Conservation (phyloP, 2,797 vertebrate genomes). For the Sciurus carolinensis region DNA sequence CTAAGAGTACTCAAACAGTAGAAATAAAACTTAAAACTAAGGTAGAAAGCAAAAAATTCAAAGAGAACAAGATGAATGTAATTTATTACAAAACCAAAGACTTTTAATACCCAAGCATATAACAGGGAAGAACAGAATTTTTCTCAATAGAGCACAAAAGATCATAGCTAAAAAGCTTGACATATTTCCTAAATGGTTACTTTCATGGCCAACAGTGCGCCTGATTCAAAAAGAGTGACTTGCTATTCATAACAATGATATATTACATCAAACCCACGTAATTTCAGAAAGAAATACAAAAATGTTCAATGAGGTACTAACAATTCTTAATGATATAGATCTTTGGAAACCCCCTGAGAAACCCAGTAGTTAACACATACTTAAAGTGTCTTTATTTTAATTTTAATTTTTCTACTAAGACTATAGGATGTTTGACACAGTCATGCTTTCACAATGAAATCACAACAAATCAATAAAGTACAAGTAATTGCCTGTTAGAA, state of each 20-base stretch:
- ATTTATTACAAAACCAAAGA: not conserved
- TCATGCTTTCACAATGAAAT: constrained; percentile 57
- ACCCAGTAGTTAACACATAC: not conserved
- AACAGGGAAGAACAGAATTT: constrained; percentile 52
- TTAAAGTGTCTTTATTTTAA: constrained; percentile 33
- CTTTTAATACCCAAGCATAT: constrained; percentile 22
- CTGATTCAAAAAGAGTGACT: constrained; percentile 32
- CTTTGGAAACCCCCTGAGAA: constrained; percentile 41
- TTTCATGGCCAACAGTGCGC: constrained; percentile 10
- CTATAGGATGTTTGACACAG: constrained; percentile 46
- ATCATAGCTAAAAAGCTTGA: constrained; percentile 47
- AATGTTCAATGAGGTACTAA: not conserved
- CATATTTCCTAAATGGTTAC: constrained; percentile 33
- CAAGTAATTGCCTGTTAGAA: constrained; percentile 13
- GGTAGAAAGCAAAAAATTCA: too few species aligned
- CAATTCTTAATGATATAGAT: constrained; percentile 41
- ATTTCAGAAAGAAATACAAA: constrained; percentile 69
- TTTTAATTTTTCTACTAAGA: constrained; percentile 65
- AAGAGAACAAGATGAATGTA: too few species aligned
- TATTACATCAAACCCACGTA: constrained; percentile 42
- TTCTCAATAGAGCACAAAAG: constrained; percentile 14
- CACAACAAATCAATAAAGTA: constrained; percentile 42
- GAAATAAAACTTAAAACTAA: too few species aligned
- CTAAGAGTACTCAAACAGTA: not conserved
- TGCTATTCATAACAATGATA: constrained; percentile 63